Conservation (phyloP, 2,888 invertebrate genomes). For the Watsonalla cultraria region DNA sequence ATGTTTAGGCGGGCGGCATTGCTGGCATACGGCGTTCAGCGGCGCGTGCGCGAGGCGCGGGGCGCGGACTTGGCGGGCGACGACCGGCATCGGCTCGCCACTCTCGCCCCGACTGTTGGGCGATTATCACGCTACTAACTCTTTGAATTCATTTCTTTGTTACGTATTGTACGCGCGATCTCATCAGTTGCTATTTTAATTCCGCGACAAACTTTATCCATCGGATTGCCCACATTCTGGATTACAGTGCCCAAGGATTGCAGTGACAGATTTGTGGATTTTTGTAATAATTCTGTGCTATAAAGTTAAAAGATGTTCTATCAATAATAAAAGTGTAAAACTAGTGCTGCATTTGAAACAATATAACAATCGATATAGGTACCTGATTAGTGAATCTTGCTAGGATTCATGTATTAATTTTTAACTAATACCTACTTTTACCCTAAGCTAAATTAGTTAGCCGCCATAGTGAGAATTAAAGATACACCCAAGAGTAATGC, state of each 20-base stretch:
- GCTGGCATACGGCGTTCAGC: slow-evolving; percentile 10
- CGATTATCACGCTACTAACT: slow-evolving; percentile 32
- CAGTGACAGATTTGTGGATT: slow-evolving; percentile 60
- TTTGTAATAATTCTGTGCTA: slow-evolving; percentile 6
- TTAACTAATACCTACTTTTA: not conserved
- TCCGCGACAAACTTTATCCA: slow-evolving; percentile 29
- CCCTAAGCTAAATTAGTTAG: slow-evolving; percentile 44
- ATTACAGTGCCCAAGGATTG: slow-evolving; percentile 75
- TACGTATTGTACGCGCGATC: slow-evolving; percentile 41
- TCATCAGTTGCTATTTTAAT: slow-evolving; percentile 58
- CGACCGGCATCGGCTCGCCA: slow-evolving; percentile 49
- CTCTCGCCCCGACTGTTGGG: slow-evolving; percentile 59
- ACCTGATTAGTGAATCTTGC: too few relatives aligned
- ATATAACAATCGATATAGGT: too few relatives aligned
- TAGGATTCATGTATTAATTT: not conserved
- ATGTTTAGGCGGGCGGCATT: slow-evolving; percentile 48
- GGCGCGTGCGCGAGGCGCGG: slow-evolving; percentile 57
- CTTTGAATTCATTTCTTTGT: slow-evolving; percentile 47
- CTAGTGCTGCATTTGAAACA: too few relatives aligned
- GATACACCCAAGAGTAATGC: slow-evolving; percentile 80
- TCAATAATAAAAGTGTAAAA: not conserved
- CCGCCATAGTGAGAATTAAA: slow-evolving; percentile 84
- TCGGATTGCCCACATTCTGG: slow-evolving; percentile 49
- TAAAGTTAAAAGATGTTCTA: not conserved
- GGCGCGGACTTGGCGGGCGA: slow-evolving; percentile 37